These are phyloP conservation scores for Gymnocephalus cernua DNA, from an alignment of 2,113 vertebrate species.

Conservation along the genomic window DNA sequence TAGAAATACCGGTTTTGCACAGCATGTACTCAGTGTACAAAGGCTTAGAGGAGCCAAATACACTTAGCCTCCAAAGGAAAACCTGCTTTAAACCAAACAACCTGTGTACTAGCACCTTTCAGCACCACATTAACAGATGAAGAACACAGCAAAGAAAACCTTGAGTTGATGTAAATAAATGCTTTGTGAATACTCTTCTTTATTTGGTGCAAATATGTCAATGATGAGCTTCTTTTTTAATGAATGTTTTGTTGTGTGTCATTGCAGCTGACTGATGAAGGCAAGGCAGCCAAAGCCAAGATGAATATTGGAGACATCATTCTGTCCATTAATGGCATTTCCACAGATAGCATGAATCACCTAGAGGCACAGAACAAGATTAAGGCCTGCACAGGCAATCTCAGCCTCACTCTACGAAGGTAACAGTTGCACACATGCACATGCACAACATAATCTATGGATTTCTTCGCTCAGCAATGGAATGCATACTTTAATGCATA, in stretches of 20 bases:
- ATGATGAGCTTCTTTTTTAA: conserved; percentile 7
- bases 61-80: not conserved
- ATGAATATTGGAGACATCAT: conserved; percentile 94
- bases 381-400: conserved; percentile 90
- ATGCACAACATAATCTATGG: not conserved
- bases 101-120: conserved; percentile 17
- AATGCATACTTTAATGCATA: conserved; percentile 6
- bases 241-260: conserved; percentile 31
- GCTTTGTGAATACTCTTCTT: not conserved
- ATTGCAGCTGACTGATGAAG: conserved; percentile 93
- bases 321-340: conserved; percentile 93
- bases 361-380: conserved; percentile 99
- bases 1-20: not conserved
- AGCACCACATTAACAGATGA: conserved; percentile 5
- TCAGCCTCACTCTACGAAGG: conserved; percentile 95
- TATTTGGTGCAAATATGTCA: not conserved
- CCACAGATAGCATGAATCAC: conserved; percentile 93
- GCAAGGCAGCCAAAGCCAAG: conserved; percentile 92
- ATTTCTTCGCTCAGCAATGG: not conserved
- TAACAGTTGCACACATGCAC: conserved; percentile 72
- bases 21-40: not conserved
- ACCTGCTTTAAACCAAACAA: not conserved
- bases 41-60: not conserved
- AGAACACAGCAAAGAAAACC: not conserved
- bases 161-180: not conserved